Percentiles rank a stretch among this genome's conserved stretches.
Evolutionary conservation across 2,888 invertebrate species (phyloP).

Genomic region (Spodoptera littoralis): DNA sequence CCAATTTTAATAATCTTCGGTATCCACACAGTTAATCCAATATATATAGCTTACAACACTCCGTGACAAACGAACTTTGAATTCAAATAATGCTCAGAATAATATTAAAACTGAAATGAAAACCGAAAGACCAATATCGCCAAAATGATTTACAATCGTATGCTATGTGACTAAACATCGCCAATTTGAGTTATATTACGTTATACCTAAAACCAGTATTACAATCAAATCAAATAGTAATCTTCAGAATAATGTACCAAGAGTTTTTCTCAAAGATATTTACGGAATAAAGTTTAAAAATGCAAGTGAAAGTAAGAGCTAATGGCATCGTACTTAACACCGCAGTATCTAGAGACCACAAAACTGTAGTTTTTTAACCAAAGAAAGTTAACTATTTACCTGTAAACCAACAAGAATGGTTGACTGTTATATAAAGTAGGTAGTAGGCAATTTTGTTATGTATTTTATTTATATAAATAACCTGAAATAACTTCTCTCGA

Average conservation of each 20-base stretch:
- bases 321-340: slow-evolving; percentile 31
- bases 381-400: slow-evolving; percentile 52
- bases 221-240: slow-evolving; percentile 1
- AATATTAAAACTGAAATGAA: too few relatives aligned
- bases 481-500: too few relatives aligned
- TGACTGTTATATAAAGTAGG: slow-evolving; percentile 38
- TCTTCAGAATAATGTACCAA: slow-evolving; percentile 9
- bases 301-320: slow-evolving; percentile 48
- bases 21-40: too few relatives aligned
- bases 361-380: slow-evolving; percentile 12
- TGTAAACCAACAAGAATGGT: slow-evolving; percentile 26
- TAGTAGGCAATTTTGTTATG: slow-evolving; percentile 12
- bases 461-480: slow-evolving; percentile 7
- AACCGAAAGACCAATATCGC: too few relatives aligned
- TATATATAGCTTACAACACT: too few relatives aligned
- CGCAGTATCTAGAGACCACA: slow-evolving; percentile 34
- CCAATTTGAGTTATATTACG: too few relatives aligned
- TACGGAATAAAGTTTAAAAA: slow-evolving; percentile 34
- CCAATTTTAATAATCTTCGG: too few relatives aligned
- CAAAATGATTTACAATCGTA: too few relatives aligned
- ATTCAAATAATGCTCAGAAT: too few relatives aligned
- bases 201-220: background rate
- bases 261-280: slow-evolving; percentile 10
- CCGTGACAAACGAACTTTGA: too few relatives aligned
- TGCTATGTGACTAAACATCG: too few relatives aligned